These are phyloP conservation scores for Aphelinus atriplicis DNA, from an alignment of 1,140 invertebrate species.

Conservation along the genomic window DNA sequence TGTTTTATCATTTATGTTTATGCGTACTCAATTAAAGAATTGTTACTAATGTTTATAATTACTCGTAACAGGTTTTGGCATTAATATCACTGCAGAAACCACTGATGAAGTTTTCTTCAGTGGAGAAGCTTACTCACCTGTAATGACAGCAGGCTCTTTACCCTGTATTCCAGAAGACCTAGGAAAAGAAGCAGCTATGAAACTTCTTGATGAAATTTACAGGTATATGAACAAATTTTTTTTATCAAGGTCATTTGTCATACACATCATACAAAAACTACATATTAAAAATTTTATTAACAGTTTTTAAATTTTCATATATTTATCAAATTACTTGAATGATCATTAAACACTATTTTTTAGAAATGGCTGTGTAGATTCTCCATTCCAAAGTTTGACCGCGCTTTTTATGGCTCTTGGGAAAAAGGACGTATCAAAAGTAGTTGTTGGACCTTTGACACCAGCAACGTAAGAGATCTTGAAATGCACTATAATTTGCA, in stretches of 20 bases:
- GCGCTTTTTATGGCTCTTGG: constrained; percentile 92
- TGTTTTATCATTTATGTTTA: too few species aligned
- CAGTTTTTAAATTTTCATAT: constrained; percentile 5
- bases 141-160: constrained; percentile 59
- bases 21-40: too few species aligned
- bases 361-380: constrained; percentile 91
- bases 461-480: constrained; percentile 71
- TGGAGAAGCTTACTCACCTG: constrained; percentile 70
- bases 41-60: background rate
- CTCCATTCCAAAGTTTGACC: constrained; percentile 85
- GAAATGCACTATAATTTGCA: constrained; percentile 7
- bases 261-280: too few species aligned
- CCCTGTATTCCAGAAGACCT: constrained; percentile 89
- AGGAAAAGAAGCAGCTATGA: constrained; percentile 82
- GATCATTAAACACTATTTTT: constrained; percentile 19
- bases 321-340: background rate
- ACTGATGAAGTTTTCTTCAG: constrained; percentile 84
- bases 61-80: constrained; percentile 77
- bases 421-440: constrained; percentile 95
- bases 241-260: too few species aligned
- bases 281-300: background rate
- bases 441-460: constrained; percentile 78
- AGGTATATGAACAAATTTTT: constrained; percentile 52
- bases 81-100: constrained; percentile 91
- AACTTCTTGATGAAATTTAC: constrained; percentile 90